Base-by-base conservation (phyloP, 2,797 vertebrate species). In the Scolopax rusticola region DNA sequence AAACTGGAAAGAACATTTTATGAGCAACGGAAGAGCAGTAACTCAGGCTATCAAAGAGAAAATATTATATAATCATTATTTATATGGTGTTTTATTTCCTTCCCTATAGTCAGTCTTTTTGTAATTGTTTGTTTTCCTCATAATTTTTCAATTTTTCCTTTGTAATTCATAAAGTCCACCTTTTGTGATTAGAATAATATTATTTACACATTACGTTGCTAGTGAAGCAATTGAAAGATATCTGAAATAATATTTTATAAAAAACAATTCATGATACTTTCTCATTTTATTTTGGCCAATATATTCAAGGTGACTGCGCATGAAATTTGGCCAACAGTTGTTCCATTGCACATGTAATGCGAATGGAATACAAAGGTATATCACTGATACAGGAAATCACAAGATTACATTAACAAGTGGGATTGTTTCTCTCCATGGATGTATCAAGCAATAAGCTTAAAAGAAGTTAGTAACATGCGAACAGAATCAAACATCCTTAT, bases 1-100 rank as follows among this genome's bases (percentile, higher is more conserved):
- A 84, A 87, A 89, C 57, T 82, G 43, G 18, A 87, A 50, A 90
- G 41, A 94, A 65, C 6, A 56, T 73, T 94, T 93, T 88, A 68
- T 69, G 67, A 90, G 38, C 69, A 75, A 95, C 74, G 40, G 48
- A 96, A 82, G 21, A 78, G 24, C 25, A 76, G 51, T 79, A 92
- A 91, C 65, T 86, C n/a, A 87, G 33, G 17, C 43, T 70, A 79
- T 59, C 50, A 79, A 88, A 91, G 3, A 19, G 15, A 84, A 95
- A 76, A 76, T 54, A 61, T 71, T 67, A 56, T 54, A 54, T 90
- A 33, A 53, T 79, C 15, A 68, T 61, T 93, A 80, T 88, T 94
- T 93, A 90, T 43, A 54, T 48, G 6, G 8, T 64, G 8, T 20
- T 74, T 88, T 90, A 63, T 87, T 93, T 94, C 59, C 17, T 87